Percentiles rank a stretch among this genome's conserved stretches.
Evolutionary conservation across 2,888 invertebrate species (phyloP).

Genomic region (Dilophus febrilis): DNA sequence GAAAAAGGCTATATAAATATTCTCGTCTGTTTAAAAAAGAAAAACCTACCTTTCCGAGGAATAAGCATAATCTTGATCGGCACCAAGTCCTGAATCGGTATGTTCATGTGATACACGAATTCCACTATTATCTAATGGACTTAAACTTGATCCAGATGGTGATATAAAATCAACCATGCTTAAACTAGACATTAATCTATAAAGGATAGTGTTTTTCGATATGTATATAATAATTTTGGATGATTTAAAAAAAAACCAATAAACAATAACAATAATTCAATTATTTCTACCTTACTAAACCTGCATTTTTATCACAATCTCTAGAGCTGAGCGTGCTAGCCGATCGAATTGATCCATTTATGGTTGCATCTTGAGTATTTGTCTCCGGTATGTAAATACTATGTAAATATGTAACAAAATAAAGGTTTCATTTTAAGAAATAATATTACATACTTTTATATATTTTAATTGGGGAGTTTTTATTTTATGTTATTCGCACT

Average conservation of each 20-base stretch:
- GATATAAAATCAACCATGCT: constrained; percentile 31
- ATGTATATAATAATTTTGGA: not conserved
- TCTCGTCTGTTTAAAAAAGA: too few species aligned
- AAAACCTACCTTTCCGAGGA: constrained; percentile 44
- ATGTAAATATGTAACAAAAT: too few species aligned
- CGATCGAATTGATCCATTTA: constrained; percentile 39
- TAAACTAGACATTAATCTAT: constrained; percentile 32
- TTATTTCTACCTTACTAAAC: constrained; percentile 25
- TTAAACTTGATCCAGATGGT: constrained; percentile 28
- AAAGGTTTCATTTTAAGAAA: too few species aligned
- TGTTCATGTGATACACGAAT: constrained; percentile 53
- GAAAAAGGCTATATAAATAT: too few species aligned
- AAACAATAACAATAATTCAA: not conserved
- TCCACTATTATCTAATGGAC: constrained; percentile 28
- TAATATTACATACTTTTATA: too few species aligned
- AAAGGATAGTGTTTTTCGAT: not conserved
- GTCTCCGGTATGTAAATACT: constrained; percentile 4
- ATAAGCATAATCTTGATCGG: constrained; percentile 58
- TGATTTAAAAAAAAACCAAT: not conserved
- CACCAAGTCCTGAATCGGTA: constrained; percentile 59
- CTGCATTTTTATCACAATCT: constrained; percentile 35
- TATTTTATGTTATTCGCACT: constrained; percentile 3
- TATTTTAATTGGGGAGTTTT: constrained; percentile 6
- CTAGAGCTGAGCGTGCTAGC: constrained; percentile 40
- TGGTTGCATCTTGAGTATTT: constrained; percentile 8